Evolutionary conservation across 2,797 vertebrate genomes (phyloP).

Genomic region (Anguilla marmorata): DNA sequence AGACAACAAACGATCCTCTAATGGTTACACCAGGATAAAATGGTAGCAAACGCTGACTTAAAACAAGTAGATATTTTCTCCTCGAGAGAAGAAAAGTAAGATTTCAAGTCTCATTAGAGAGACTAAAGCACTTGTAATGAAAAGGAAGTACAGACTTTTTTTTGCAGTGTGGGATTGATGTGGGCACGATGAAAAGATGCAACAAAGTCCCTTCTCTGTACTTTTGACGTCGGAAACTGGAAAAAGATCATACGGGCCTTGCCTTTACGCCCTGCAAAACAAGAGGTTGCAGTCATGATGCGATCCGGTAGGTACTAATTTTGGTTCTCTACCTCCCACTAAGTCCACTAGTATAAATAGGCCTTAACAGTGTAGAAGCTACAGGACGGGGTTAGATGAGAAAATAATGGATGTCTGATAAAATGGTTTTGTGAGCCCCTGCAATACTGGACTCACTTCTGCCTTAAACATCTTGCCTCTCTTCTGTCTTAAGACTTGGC

Average conservation of each 20-base stretch:
- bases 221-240: constrained; percentile 12
- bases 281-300: background rate
- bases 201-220: background rate
- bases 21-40: background rate
- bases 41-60: background rate
- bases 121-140: too few relatives aligned
- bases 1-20: background rate
- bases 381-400: background rate
- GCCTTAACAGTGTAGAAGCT: background rate
- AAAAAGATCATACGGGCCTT: background rate
- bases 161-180: background rate
- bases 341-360: constrained; percentile 4
- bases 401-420: background rate
- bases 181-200: background rate
- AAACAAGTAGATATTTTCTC: too few relatives aligned
- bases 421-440: too few relatives aligned
- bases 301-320: constrained; percentile 7
- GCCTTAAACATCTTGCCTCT: too few relatives aligned
- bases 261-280: background rate
- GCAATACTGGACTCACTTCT: too few relatives aligned
- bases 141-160: too few relatives aligned
- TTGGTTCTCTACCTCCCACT: constrained; percentile 19
- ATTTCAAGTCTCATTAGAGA: too few relatives aligned
- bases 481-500: too few relatives aligned
- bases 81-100: background rate